Evolutionary conservation across 2,113 vertebrate species (phyloP), one percentile per base, ranked within the genome.

Genomic region (Pitta sordida): DNA sequence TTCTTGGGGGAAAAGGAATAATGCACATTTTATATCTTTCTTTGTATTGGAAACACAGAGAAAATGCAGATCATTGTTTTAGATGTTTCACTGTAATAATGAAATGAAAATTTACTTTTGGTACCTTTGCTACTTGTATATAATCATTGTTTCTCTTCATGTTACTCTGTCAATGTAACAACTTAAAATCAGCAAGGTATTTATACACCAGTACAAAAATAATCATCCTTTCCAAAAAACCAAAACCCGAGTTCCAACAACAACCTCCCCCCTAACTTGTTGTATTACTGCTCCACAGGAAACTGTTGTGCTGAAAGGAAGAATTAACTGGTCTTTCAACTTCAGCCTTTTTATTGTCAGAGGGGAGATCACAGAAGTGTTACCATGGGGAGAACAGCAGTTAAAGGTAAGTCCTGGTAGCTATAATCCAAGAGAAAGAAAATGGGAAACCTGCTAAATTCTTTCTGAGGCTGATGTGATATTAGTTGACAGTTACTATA

Each of bases 341-440:
- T 86, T 88, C 91, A 88, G 91, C 65, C 53, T 95, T 96, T 96
- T 96, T 82, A 81, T 96, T 97, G 77, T 95, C 96, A 95, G 97
- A 97, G 59, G n/a, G 48, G 70, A 88, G 22, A 93, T 90, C 89
- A 95, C 94, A 95, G 93, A 91, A 77, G 59, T 87, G 95, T 95
- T 94, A 96, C 73, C 69, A 97, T 97, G 97, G 97, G 92, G 90
- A 97, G 71, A 94, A 98, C 96, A 89, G 26, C 88, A 69, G 74
- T 90, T 79, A 97, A 97, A 98, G 98, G 98, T 98, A 97, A 97
- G 93, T 81, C 59, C 58, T 93, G 44, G 26, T 83, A 70, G 52
- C 85, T 91, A 86, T 94, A 91, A 93, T 91, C 14, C 27, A 43
- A 94, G 85, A 68, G 59, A 80, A 91, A 83, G 53, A 86, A 96